These are phyloP conservation scores for Dynastes maya DNA, from an alignment of 2,888 invertebrate species.

Conservation along the genomic window DNA sequence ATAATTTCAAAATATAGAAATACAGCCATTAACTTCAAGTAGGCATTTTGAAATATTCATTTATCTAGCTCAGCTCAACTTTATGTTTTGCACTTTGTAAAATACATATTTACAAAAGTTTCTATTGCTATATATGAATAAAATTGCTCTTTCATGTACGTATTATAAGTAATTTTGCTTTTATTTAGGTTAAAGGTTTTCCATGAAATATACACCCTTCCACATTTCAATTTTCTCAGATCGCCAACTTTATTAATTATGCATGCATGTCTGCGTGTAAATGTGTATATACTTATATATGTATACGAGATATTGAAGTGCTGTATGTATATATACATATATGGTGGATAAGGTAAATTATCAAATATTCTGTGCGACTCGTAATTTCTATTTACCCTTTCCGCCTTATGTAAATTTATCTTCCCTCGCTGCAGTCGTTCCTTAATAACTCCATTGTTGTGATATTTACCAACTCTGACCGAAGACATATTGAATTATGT, in stretches of 20 bases:
- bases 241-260: background rate
- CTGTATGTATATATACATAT: background rate
- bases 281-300: background rate
- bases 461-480: constrained; percentile 27
- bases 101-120: no score
- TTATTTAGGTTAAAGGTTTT: background rate
- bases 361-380: background rate
- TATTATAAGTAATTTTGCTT: no score
- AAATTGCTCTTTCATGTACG: no score
- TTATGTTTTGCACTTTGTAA: no score
- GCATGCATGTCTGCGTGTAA: background rate
- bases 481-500: constrained; percentile 23
- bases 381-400: constrained; percentile 4
- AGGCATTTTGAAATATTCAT: no score
- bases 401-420: constrained; percentile 5
- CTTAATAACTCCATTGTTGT: constrained; percentile 20
- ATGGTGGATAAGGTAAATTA: background rate
- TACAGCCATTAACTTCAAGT: no score
- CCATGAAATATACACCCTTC: background rate
- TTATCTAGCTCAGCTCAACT: no score
- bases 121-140: no score
- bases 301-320: no score
- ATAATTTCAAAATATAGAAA: no score
- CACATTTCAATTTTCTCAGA: background rate
- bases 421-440: background rate